Evolutionary conservation across 2,797 vertebrate genomes (phyloP).

Genomic region (Myotis findleyi): DNA sequence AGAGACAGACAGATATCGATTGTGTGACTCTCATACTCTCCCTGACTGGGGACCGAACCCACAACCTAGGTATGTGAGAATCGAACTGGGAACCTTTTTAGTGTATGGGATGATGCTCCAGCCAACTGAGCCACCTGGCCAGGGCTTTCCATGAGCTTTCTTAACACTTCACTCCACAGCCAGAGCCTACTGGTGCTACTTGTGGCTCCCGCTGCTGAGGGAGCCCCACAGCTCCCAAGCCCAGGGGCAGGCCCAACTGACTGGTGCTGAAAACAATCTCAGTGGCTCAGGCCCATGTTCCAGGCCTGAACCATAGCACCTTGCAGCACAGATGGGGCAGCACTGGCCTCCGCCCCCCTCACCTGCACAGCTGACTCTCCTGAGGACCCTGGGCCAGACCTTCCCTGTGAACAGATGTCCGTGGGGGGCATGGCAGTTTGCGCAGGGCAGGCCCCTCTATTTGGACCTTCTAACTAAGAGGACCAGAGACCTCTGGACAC

Average conservation of each 20-base stretch:
- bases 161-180: rapidly evolving
- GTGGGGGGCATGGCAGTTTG: not conserved
- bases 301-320: rapidly evolving
- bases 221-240: not conserved
- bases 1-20: not conserved
- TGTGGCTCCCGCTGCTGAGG: rapidly evolving
- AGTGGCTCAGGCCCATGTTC: not conserved
- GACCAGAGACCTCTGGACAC: not conserved
- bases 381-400: rapidly evolving
- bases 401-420: not conserved
- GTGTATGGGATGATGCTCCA: not conserved
- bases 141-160: not conserved
- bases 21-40: not conserved
- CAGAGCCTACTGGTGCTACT: not conserved
- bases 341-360: not conserved
- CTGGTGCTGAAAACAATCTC: not conserved
- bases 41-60: not conserved
- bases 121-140: not conserved
- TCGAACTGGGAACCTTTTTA: not conserved
- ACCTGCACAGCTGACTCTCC: rapidly evolving
- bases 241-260: not conserved
- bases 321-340: rapidly evolving
- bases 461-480: not conserved
- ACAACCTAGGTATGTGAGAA: not conserved
- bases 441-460: not conserved